Evolutionary conservation across 2,797 vertebrate genomes (phyloP).

Genomic region (Coregonus sp.): DNA sequence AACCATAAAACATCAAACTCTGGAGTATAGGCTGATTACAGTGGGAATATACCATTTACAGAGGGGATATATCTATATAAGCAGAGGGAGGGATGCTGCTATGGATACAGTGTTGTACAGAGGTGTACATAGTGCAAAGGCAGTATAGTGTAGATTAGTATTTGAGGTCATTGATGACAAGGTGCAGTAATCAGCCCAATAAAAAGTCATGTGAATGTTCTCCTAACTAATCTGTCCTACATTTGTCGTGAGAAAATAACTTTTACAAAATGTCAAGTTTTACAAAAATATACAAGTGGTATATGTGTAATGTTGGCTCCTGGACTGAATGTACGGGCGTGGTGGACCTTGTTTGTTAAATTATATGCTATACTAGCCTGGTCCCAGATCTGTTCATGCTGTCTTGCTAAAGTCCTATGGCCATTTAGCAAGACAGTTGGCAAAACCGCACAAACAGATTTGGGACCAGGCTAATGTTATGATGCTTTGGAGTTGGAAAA

Average conservation of each 20-base stretch:
- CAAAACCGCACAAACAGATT: not conserved
- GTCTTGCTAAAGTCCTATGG: conserved; percentile 11
- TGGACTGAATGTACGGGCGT: conserved; percentile 26
- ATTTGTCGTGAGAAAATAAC: conserved; percentile 32
- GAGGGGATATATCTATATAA: no score
- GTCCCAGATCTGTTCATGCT: not conserved
- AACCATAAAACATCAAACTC: no score
- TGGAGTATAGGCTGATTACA: no score
- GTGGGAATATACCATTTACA: no score
- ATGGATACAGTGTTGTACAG: no score
- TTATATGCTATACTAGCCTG: not conserved
- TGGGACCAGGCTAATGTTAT: not conserved
- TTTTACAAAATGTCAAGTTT: conserved; percentile 3
- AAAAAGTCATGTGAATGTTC: conserved; percentile 24
- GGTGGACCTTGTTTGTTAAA: not conserved
- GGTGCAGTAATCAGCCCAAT: no score
- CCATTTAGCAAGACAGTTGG: no score
- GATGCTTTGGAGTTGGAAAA: conserved; percentile 6
- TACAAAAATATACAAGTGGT: conserved; percentile 9
- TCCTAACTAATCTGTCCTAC: conserved; percentile 24
- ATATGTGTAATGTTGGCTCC: conserved; percentile 11
- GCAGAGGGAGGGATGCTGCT: no score
- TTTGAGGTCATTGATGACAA: no score
- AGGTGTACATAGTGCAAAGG: no score
- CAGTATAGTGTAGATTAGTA: no score